Base-by-base conservation (phyloP, 1,140 invertebrate species). In the Lerema accius region DNA sequence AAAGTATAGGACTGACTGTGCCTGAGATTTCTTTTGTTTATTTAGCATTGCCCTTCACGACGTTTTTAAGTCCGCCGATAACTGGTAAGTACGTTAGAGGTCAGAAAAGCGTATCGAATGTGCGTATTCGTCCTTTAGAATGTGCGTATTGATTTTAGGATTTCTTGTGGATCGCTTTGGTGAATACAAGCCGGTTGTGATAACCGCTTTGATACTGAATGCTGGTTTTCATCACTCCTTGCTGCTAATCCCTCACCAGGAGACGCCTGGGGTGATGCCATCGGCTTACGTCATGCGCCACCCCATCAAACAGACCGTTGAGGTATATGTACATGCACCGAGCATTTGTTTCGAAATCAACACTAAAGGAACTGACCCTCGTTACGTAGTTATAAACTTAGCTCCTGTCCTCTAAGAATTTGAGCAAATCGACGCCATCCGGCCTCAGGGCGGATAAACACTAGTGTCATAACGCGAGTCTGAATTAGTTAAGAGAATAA, bases 21-120 rank as follows among this genome's bases (percentile, higher is more conserved):
- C 94, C 95, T 71, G 95, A 97, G 91, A 96, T 96, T 65, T 95
- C 95, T 39, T 94, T 96, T 72, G 95, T 97, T 67, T 97, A 97
- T 88, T 92, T 96, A 69, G 94, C 96, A 7, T 91, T 97, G 69
- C 96, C 96, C 7, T 94, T 97, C 45, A 95, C 95, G 0, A 95
- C 95, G 0, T 95, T 96, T 77, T 80, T 96, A 39, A 95, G 95
- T 73, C 95, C 95, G 13, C 95, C 95, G 14, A 92, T 96, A 46
- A 95, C 95, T 91, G 94, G 94, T 95, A 91, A 92, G 89, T 80
- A 26, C n/a, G 0, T 37, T 2, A 45, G 13, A 65, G 26, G 49
- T 67, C 58, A 39, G 49, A 9, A 35, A 17, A 23, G 48, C 13
- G 51, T 58, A 26, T 16, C 19, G 11, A n/a, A 60, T 58, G 49